Evolutionary conservation across 2,797 vertebrate species (phyloP).

Genomic region (Lateolabrax maculatus): DNA sequence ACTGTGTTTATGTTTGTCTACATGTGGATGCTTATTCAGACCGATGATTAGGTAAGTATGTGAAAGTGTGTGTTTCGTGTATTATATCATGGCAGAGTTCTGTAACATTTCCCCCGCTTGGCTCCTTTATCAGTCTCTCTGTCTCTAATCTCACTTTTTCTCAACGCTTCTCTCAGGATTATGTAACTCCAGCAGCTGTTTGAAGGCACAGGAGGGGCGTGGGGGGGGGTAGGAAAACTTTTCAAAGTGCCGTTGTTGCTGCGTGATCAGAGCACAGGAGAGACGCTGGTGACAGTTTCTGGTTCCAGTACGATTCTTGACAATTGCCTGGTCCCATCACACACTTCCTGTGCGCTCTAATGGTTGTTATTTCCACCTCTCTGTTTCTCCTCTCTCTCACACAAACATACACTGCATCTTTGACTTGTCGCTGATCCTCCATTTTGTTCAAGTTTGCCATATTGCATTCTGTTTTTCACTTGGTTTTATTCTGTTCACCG

Average conservation of each 20-base stretch:
- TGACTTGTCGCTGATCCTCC: constrained; percentile 28
- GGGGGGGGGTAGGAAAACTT: constrained; percentile 70
- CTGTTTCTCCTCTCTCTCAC: constrained; percentile 18
- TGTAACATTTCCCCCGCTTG: constrained; percentile 40
- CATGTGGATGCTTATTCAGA: constrained; percentile 19
- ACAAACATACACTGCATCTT: constrained; percentile 2
- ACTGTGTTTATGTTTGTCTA: not conserved
- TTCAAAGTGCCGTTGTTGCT: constrained; percentile 74
- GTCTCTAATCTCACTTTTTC: constrained; percentile 52
- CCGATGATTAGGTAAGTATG: not conserved
- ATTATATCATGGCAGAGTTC: constrained; percentile 43
- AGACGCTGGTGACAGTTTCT: constrained; percentile 60
- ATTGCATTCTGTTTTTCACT: constrained; percentile 27
- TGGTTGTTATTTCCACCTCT: constrained; percentile 36
- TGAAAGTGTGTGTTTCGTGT: constrained; percentile 18
- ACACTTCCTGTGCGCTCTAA: constrained; percentile 33
- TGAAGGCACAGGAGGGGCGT: constrained; percentile 65
- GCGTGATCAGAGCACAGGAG: constrained; percentile 69
- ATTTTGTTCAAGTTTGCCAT: constrained; percentile 29
- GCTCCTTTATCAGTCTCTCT: constrained; percentile 33
- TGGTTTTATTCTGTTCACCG: constrained; percentile 11
- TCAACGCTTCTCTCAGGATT: constrained; percentile 59
- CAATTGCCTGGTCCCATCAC: constrained; percentile 57
- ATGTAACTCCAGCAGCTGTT: constrained; percentile 81
- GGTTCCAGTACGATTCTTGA: constrained; percentile 51